A percentile compares a stretch with the other conserved stretches of the same genome.
phyloP scores from a whole-genome alignment of 2,888 invertebrate species.

The Morpho deidamia region DNA sequence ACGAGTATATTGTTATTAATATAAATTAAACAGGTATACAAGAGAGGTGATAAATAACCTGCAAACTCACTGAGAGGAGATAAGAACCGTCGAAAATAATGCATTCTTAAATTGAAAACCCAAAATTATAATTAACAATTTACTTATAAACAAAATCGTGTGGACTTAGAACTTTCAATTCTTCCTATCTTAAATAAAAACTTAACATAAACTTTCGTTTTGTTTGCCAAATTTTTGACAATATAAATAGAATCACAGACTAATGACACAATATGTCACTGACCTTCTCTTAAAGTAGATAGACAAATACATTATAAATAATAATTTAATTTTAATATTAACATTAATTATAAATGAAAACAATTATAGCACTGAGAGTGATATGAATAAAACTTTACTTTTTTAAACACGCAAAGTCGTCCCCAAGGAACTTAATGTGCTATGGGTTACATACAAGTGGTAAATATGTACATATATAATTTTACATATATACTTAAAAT shows the following conservation, averaged over 20 bases:
- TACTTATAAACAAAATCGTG: too few species aligned
- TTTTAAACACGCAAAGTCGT: too few species aligned
- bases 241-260: not conserved
- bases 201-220: not conserved
- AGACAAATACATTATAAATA: too few species aligned
- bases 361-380: too few species aligned
- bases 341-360: too few species aligned
- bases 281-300: not conserved
- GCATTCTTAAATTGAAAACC: slow-evolving; percentile 20
- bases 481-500: too few species aligned
- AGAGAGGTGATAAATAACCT: slow-evolving; percentile 8
- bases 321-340: too few species aligned
- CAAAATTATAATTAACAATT: too few species aligned
- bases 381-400: too few species aligned
- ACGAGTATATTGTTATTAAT: not conserved
- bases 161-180: not conserved
- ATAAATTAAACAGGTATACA: not conserved
- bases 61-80: slow-evolving; percentile 27
- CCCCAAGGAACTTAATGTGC: too few species aligned
- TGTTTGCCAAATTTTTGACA: slow-evolving; percentile 1
- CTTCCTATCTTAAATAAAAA: not conserved
- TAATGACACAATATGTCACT: not conserved
- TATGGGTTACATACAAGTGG: too few species aligned
- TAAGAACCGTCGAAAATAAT: slow-evolving; percentile 23
- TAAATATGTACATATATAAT: too few species aligned